Evolutionary conservation across 2,797 vertebrate genomes (phyloP), one percentile per base, ranked within the genome.

Genomic region (Craterocephalus amniculus): DNA sequence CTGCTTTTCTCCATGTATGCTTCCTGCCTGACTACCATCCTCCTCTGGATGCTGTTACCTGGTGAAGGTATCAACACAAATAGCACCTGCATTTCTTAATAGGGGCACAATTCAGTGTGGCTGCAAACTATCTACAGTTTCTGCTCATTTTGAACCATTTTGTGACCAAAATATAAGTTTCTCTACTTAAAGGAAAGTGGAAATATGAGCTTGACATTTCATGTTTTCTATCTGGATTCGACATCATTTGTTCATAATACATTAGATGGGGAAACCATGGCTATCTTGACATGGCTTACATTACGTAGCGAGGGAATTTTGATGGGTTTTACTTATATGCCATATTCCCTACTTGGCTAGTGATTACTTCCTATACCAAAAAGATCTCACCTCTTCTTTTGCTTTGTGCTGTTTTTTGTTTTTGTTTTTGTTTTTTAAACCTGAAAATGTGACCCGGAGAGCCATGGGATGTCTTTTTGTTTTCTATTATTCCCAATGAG

Each of bases 191-290:
- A 60, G 22, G 14, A 26, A 68, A 24, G 36, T 45, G 10, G 11
- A 70, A 56, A 52, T 29, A 40, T 38, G 34, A 66, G 2, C 27
- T 74, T 63, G 68, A 76, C 77, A 74, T 84, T 82, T 80, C 58
- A 67, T 69, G 45, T 60, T 60, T 74, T 38, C 26, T 67, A 24
- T 71, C 55, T 80, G 67, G 51, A 69, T 76, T 74, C 63, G 40
- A 16, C 40, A 48, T 52, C 27, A 18, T 45, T 81, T 58, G 54
- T 22, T 32, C 45, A 45, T 91, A 86, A 91, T 75, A 88, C 82
- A 91, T 91, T 31, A n/a, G 63, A 76, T 60, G 57, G 77, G 88
- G 82, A 91, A 88, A 79, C 58, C 55, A n/a, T 24, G 34, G 9
- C 12, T 27, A 45, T 71, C 66, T 78, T 61, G 45, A 63, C 54